phyloP scores from a whole-genome alignment of 2,113 vertebrate species.

The Myiopsitta monachus region DNA sequence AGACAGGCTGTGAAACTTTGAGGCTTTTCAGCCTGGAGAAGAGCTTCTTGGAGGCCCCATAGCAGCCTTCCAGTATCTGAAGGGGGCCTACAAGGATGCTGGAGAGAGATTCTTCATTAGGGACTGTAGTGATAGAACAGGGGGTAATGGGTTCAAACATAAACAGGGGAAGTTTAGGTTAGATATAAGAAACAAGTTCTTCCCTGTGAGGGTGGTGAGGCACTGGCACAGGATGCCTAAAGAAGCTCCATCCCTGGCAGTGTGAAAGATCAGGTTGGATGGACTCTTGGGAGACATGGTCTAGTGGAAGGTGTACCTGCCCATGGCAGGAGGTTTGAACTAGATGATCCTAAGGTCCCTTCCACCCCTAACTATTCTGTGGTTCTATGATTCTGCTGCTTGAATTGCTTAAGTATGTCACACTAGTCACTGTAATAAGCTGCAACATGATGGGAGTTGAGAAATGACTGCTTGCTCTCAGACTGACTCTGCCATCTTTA shows the following conservation, averaged over 20 bases:
- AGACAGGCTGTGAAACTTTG: background rate
- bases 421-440: background rate
- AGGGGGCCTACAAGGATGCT: background rate
- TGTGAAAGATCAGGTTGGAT: background rate
- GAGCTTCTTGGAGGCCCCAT: background rate
- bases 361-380: background rate
- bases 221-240: background rate
- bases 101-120: background rate
- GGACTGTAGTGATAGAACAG: background rate
- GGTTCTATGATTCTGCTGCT: background rate
- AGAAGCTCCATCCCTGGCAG: background rate
- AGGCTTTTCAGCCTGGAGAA: background rate
- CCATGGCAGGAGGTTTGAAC: background rate
- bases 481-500: background rate
- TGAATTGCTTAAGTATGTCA: background rate
- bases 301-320: background rate
- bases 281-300: background rate
- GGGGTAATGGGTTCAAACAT: background rate
- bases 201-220: background rate
- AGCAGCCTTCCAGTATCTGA: background rate
- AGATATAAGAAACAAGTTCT: background rate
- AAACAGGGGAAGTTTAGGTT: background rate
- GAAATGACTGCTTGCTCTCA: background rate
- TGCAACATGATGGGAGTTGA: background rate
- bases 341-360: background rate